A percentile compares a stretch with the other conserved stretches of the same genome.
phyloP scores from a whole-genome alignment of 2,888 invertebrate species.

The Pristionchus maxplancki region DNA sequence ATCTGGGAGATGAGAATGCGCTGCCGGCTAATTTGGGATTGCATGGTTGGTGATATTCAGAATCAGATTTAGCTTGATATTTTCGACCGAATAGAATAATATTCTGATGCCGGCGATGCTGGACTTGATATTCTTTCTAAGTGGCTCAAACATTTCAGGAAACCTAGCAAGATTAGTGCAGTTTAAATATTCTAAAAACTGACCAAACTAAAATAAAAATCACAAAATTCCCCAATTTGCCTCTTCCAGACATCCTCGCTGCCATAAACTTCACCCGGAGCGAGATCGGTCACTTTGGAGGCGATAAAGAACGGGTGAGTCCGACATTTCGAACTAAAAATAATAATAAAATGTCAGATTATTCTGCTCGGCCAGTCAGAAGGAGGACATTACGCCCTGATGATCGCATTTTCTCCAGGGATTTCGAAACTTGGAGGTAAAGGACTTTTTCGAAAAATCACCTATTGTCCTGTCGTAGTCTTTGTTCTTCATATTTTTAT shows the following conservation, averaged over 20 bases:
- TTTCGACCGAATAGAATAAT: no score
- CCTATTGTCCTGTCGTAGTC: no score
- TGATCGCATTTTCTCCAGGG: background rate
- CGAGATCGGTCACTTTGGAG: background rate
- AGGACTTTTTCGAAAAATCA: background rate
- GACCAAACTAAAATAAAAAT: no score
- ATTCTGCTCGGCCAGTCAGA: background rate
- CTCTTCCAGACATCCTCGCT: background rate
- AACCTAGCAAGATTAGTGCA: background rate
- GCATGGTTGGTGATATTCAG: constrained; percentile 8
- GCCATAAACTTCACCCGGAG: background rate
- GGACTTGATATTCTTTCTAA: background rate
- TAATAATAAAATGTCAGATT: no score
- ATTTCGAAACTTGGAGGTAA: constrained; percentile 26
- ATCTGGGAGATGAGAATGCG: constrained; percentile 17
- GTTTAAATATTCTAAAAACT: background rate
- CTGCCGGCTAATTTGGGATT: constrained; percentile 4
- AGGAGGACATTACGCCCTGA: background rate
- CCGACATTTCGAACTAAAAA: no score
- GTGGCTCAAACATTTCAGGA: background rate
- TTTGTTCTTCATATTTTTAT: background rate
- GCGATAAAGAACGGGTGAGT: background rate
- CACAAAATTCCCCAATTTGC: no score
- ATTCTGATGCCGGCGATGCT: no score
- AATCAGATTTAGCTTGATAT: no score